Base-by-base conservation (phyloP, 1,140 invertebrate species). In the Palaemon carinicauda region DNA sequence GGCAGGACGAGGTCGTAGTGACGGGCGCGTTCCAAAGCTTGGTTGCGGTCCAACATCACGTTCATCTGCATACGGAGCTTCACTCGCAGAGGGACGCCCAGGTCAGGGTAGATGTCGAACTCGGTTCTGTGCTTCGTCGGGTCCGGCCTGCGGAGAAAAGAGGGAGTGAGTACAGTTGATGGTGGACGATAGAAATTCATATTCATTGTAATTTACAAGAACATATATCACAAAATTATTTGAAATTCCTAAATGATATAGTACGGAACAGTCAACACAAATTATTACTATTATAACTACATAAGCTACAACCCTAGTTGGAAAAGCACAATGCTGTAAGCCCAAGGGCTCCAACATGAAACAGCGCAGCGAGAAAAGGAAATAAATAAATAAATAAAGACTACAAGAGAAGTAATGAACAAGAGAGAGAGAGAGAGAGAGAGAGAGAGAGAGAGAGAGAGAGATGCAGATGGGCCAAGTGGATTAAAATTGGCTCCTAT, bases 21-120 rank as follows among this genome's bases (percentile, higher is more conserved):
- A 5, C 89, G 60, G 41, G 89, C 89, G n/a, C 89, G 85, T 31
- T 88, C 83, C 5, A 89, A 71, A 10, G 86, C 82, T 73, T 89
- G 89, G 33, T 77, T 88, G 4, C 86, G 54, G 82, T 89, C 89
- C 41, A 89, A 41, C 71, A 89, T 84, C 0, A 89, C 89, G 69
- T 89, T 89, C 89, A 89, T 89, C 79, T 89, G 89, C 89, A 89
- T 89, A 0, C 89, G 69, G 12, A 89, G 87, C 60, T 89, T 89
- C 27, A 89, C 89, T 12, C 89, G 86, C 15, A 89, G 79, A 33
- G 89, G 89, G 14, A 89, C 74, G 17, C 89, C 89, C 33, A 89
- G 71, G 56, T 87, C 89, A 7, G 89, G 89, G 51, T 88, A 89
- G 75, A 89, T 89, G 65, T 89, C 89, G 33, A 89, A 89, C 74